These are phyloP conservation scores for Thalassaphorura encarpata DNA, from an alignment of 1,140 invertebrate species.

Conservation along the genomic window DNA sequence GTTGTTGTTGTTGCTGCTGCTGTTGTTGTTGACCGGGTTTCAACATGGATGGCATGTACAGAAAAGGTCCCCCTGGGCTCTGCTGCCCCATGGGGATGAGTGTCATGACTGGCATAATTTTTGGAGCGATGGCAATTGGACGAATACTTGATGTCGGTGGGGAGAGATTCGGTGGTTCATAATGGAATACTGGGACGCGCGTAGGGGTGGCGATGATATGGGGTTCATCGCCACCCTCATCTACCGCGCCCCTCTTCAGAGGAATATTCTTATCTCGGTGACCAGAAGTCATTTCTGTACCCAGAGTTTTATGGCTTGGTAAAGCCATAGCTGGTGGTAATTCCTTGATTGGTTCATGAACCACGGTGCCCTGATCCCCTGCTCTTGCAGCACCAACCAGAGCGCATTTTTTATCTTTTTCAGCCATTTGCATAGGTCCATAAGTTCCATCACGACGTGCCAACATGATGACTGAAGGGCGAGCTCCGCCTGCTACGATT, in stretches of 20 bases:
- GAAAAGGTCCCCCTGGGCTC: conserved; percentile 21
- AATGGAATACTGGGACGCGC: conserved; percentile 32
- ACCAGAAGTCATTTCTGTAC: conserved; percentile 32
- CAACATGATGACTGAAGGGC: conserved; percentile 37
- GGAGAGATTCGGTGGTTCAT: conserved; percentile 30
- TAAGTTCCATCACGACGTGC: conserved; percentile 34
- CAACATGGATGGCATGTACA: conserved; percentile 26
- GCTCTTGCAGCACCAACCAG: neutral
- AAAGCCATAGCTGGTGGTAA: conserved; percentile 15
- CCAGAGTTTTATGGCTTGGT: conserved; percentile 29
- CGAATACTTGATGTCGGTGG: conserved; percentile 41
- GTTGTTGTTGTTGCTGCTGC: conserved; percentile 5
- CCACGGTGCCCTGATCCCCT: neutral
- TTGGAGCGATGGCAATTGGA: conserved; percentile 37
- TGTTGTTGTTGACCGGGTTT: conserved; percentile 17
- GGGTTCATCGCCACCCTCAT: conserved; percentile 25
- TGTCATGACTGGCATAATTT: conserved; percentile 29
- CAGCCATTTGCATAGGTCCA: conserved; percentile 8
- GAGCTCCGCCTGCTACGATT: neutral
- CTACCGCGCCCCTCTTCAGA: conserved; percentile 27
- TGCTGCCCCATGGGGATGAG: conserved; percentile 29
- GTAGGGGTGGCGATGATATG: conserved; percentile 27
- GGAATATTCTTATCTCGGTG: conserved; percentile 34
- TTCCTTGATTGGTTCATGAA: conserved; percentile 19
- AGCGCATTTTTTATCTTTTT: neutral